Evolutionary conservation across 2,888 invertebrate genomes (phyloP).

Genomic region (Hyles lineata): DNA sequence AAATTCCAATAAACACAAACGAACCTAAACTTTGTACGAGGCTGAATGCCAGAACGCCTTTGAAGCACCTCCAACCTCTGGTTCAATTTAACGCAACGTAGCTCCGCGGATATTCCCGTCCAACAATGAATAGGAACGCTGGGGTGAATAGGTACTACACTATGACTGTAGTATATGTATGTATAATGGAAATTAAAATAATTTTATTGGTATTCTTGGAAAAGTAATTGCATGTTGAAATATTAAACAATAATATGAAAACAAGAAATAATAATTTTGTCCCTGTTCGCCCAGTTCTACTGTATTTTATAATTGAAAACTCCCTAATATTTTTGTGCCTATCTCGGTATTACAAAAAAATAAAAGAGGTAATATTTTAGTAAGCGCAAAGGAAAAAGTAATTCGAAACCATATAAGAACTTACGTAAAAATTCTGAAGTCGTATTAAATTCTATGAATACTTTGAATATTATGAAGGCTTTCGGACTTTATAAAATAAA

Average conservation of each 20-base stretch:
- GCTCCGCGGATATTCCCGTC: not conserved
- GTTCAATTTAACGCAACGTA: not conserved
- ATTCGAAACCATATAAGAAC: not conserved
- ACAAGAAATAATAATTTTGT: too few species aligned
- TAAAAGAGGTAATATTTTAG: too few species aligned
- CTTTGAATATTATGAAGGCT: not conserved
- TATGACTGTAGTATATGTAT: too few species aligned
- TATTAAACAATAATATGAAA: too few species aligned
- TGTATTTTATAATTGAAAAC: not conserved
- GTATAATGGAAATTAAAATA: too few species aligned
- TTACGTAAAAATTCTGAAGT: not conserved
- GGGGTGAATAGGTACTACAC: too few species aligned
- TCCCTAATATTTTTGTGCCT: not conserved
- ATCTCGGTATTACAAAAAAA: too few species aligned
- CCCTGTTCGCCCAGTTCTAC: not conserved
- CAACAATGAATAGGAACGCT: too few species aligned
- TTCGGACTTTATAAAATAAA: not conserved
- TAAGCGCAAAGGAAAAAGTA: not conserved
- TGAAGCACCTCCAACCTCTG: not conserved
- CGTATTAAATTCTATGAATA: not conserved
- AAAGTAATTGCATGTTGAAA: too few species aligned
- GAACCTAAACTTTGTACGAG: not conserved
- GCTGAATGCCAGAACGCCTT: conserved; percentile 14
- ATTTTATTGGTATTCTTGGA: too few species aligned
- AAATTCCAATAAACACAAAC: not conserved